phyloP scores from a whole-genome alignment of 2,113 vertebrate species.

The Pelusios castaneus region DNA sequence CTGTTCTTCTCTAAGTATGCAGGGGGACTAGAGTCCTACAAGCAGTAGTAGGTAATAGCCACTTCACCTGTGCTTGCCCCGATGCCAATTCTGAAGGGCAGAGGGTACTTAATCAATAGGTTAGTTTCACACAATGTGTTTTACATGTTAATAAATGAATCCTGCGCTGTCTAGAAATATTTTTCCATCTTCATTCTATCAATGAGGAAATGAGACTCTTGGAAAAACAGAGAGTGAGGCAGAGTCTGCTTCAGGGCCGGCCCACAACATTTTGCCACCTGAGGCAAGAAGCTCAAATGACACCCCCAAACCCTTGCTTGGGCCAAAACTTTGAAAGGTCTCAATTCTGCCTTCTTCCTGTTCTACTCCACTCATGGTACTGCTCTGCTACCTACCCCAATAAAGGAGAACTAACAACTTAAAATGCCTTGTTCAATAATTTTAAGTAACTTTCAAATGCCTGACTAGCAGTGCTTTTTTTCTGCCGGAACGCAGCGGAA shows the following conservation, averaged over 20 bases:
- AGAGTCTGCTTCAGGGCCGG: not conserved
- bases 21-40: not conserved
- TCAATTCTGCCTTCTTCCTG: too few species aligned
- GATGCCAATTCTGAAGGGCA: not conserved
- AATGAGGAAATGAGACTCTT: not conserved
- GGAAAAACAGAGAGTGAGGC: not conserved
- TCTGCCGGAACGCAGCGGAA: too few species aligned
- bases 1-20: not conserved
- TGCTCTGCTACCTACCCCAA: too few species aligned
- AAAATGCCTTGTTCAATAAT: too few species aligned
- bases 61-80: not conserved
- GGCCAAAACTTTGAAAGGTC: too few species aligned
- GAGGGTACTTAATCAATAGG: not conserved
- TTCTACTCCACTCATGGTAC: too few species aligned
- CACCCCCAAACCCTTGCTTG: too few species aligned
- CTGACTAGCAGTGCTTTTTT: too few species aligned
- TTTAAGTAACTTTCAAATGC: too few species aligned
- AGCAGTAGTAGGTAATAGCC: not conserved
- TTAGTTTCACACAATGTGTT: not conserved
- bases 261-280: too few species aligned
- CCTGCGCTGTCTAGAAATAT: not conserved
- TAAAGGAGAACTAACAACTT: too few species aligned
- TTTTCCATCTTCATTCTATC: not conserved
- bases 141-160: not conserved
- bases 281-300: too few species aligned